Evolutionary conservation across 2,797 vertebrate species (phyloP).

Genomic region (Leuciscus waleckii): DNA sequence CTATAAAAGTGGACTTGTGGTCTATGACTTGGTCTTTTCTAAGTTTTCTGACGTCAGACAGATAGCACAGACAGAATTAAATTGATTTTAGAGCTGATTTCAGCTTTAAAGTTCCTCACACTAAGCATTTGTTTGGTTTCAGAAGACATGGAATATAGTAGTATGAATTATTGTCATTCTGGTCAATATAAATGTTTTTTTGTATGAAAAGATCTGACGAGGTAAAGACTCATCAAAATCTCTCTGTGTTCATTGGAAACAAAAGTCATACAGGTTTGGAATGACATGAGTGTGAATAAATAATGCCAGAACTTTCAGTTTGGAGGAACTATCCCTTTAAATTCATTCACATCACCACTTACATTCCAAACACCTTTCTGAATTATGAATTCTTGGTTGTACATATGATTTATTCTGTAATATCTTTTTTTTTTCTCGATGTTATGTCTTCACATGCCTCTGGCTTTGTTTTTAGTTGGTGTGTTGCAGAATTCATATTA

Average conservation of each 20-base stretch:
- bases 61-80: not conserved
- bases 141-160: not conserved
- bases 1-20: not conserved
- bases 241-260: not conserved
- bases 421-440: not conserved
- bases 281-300: not conserved
- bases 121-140: not conserved
- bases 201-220: not conserved
- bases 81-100: not conserved
- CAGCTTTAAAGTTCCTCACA: not conserved
- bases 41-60: not conserved
- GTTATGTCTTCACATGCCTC: not conserved
- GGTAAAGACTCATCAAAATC: not conserved
- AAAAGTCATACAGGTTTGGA: not conserved
- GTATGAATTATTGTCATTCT: not conserved
- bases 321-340: not conserved
- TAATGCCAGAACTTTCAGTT: not conserved
- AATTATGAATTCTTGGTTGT: constrained; percentile 17
- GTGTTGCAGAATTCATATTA: constrained; percentile 7
- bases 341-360: not conserved
- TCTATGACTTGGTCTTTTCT: too few relatives aligned
- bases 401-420: constrained; percentile 15
- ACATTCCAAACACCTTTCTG: constrained; percentile 14
- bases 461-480: constrained; percentile 14
- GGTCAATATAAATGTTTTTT: not conserved